Evolutionary conservation across 2,113 vertebrate genomes (phyloP).

Genomic region (Formicarius rufipectus): DNA sequence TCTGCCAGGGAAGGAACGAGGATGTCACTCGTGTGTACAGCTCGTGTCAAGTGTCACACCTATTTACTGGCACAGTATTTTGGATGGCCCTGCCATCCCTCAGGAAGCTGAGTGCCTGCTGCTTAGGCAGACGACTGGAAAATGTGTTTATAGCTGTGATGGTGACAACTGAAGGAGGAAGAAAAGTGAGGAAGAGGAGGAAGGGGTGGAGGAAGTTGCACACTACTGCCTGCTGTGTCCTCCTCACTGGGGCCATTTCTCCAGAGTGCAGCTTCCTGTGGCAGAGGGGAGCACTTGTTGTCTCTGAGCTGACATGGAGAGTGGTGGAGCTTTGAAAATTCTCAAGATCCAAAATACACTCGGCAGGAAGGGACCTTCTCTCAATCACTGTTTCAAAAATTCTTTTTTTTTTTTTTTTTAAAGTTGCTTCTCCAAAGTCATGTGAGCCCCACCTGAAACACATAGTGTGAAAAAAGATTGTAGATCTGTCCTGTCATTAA

Average conservation of each 20-base stretch:
- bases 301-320: background rate
- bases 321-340: background rate
- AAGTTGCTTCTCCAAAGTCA: background rate
- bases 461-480: background rate
- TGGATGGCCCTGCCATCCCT: constrained; percentile 25
- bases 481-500: background rate
- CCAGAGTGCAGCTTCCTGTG: background rate
- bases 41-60: constrained; percentile 25
- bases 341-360: background rate
- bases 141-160: background rate
- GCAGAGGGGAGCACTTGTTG: background rate
- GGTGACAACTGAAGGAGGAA: background rate
- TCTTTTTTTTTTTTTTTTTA: fast-evolving
- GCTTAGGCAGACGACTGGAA: background rate
- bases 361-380: background rate
- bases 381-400: background rate
- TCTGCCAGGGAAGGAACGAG: background rate
- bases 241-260: background rate
- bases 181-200: background rate
- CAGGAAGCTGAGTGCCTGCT: background rate
- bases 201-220: background rate
- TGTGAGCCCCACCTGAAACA: background rate
- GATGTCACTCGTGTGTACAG: background rate
- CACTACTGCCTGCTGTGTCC: background rate
- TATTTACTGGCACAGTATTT: constrained; percentile 4